Evolutionary conservation across 1,140 invertebrate genomes (phyloP), one percentile per base, ranked within the genome.

Genomic region (Euura lappo): DNA sequence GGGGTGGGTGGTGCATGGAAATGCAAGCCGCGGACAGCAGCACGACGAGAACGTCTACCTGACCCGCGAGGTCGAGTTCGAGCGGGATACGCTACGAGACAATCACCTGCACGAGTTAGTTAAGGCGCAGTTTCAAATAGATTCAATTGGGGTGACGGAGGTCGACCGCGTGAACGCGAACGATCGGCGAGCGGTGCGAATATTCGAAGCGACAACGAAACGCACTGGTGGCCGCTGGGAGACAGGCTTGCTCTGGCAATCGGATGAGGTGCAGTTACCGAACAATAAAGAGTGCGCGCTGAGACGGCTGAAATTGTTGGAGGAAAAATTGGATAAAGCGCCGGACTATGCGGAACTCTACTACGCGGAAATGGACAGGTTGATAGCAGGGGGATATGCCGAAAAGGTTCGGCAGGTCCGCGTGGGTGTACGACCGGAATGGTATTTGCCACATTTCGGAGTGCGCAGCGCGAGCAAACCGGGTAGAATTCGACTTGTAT

Each of bases 1-100:
- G n/a, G 77, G 75, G 5, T 78, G 77, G 75, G 65, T 73, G 0
- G 3, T 75, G 1, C 77, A 78, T 45, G 78, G 78, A 8, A 44
- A 66, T 0, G 28, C 28, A 28, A 7, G 47, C 11, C 11, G 11
- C 28, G 28, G 47, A 11, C 28, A 28, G 28, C 28, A 1, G 6
- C 47, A 51, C 28, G 28, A 28, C 28, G 28, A 28, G 28, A 28
- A 28, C 28, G 28, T 28, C 28, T 1, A 28, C 28, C 28, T 28
- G 28, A 28, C 28, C 28, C 28, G 1, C 28, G 28, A 28, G 28
- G 1, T 28, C 28, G 28, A 28, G 28, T 28, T 28, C 1, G 28
- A 28, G 28, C 28, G 28, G 28, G 28, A 28, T 28, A 28, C 28
- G 28, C 28, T 28, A 28, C 28, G 28, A 28, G n/a, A 8, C 6